These are phyloP conservation scores for Chaetodon trifasciatus DNA, from an alignment of 2,797 vertebrate species.

Conservation along the genomic window DNA sequence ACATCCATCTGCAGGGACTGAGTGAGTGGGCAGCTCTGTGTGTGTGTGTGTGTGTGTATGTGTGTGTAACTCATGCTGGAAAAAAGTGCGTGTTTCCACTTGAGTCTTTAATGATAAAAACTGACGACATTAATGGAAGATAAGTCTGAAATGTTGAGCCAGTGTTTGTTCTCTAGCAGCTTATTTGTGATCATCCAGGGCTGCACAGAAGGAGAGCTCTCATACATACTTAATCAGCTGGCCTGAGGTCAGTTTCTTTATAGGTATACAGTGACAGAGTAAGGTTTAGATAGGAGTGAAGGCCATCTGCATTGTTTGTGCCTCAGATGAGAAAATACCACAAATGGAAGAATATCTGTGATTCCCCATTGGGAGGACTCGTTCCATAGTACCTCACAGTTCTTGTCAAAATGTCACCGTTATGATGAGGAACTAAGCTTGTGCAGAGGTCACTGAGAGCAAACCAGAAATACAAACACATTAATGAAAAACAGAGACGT, in stretches of 20 bases:
- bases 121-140: not conserved
- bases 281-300: not conserved
- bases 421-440: not conserved
- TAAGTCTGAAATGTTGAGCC: not conserved
- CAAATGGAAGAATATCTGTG: not conserved
- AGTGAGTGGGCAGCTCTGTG: conserved; percentile 6
- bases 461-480: not conserved
- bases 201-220: not conserved
- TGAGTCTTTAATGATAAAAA: not conserved
- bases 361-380: not conserved
- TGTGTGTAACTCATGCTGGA: not conserved
- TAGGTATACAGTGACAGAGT: not conserved
- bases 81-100: not conserved
- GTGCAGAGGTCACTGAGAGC: not conserved
- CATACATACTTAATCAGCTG: not conserved
- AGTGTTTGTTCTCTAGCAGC: not conserved
- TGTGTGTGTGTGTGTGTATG: not conserved
- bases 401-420: not conserved
- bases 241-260: no score
- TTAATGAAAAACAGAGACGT: not conserved
- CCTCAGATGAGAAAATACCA: not conserved
- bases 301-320: not conserved
- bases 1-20: not conserved
- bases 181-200: not conserved
- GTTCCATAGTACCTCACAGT: no score